These are phyloP conservation scores for silkworm (Bombyx mori) DNA, from an alignment of 1,140 invertebrate species.

Conservation along the genomic window DNA sequence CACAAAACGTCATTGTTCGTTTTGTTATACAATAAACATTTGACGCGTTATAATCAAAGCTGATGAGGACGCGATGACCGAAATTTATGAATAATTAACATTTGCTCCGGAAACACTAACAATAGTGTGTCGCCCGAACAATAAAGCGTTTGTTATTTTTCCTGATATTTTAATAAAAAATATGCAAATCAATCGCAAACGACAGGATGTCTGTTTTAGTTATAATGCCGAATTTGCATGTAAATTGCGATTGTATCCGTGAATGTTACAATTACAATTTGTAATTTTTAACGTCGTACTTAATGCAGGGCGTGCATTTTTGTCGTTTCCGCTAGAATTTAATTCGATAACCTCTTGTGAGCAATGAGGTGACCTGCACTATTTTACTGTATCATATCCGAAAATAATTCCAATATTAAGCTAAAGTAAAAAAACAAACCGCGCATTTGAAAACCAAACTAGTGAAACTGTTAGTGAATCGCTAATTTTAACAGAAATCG, in stretches of 20 bases:
- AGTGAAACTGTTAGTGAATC: too few species aligned
- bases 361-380: too few species aligned
- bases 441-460: too few species aligned
- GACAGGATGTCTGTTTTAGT: constrained; percentile 67
- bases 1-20: too few species aligned
- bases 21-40: too few species aligned
- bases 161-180: constrained; percentile 59
- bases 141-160: constrained; percentile 58
- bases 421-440: too few species aligned
- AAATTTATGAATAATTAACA: constrained; percentile 64
- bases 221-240: constrained; percentile 65
- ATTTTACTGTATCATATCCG: too few species aligned
- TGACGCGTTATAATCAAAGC: too few species aligned
- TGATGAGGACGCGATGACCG: constrained; percentile 47
- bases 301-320: constrained; percentile 26
- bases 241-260: constrained; percentile 58
- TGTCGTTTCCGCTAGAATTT: constrained; percentile 6
- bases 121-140: constrained; percentile 46
- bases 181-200: constrained; percentile 66
- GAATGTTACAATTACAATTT: constrained; percentile 58
- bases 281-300: constrained; percentile 48
- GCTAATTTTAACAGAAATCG: too few species aligned
- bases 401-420: too few species aligned
- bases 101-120: constrained; percentile 54
- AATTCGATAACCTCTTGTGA: neutral